Conservation (phyloP, 2,797 vertebrate genomes). For the Dryobates pubescens region DNA sequence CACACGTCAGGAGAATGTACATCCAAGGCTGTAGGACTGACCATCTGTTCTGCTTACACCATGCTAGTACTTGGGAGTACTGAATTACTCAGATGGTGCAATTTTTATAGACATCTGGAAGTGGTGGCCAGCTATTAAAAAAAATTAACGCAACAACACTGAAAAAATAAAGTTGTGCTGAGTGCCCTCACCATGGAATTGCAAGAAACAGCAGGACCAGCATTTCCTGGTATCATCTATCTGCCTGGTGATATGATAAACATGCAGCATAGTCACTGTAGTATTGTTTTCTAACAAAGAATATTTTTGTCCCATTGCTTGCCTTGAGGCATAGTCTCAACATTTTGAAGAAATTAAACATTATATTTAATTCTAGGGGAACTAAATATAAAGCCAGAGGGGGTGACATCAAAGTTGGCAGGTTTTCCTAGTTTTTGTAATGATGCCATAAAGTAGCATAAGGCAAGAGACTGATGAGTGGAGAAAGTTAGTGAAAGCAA, state of each 20-base stretch:
- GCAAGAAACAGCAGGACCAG: not conserved
- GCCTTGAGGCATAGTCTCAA: not conserved
- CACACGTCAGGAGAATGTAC: not conserved
- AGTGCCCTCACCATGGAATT: not conserved
- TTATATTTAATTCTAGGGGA: not conserved
- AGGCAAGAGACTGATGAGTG: not conserved
- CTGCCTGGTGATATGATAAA: not conserved
- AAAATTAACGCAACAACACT: not conserved
- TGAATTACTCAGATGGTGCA: not conserved
- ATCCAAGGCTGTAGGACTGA: not conserved
- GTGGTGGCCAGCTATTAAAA: not conserved
- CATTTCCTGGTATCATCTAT: not conserved
- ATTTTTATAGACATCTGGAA: constrained; percentile 39
- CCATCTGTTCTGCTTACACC: constrained; percentile 42
- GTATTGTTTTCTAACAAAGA: not conserved
- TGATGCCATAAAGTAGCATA: not conserved
- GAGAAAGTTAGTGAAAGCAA: not conserved
- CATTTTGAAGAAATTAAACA: not conserved
- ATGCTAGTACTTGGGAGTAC: not conserved
- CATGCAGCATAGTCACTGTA: not conserved
- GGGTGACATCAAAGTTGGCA: not conserved
- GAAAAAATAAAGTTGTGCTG: not conserved
- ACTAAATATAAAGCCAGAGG: not conserved
- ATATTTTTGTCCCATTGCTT: not conserved
- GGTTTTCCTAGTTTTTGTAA: not conserved